Conservation (phyloP, 2,113 vertebrate species). For the Ivindomyrus marchei region DNA sequence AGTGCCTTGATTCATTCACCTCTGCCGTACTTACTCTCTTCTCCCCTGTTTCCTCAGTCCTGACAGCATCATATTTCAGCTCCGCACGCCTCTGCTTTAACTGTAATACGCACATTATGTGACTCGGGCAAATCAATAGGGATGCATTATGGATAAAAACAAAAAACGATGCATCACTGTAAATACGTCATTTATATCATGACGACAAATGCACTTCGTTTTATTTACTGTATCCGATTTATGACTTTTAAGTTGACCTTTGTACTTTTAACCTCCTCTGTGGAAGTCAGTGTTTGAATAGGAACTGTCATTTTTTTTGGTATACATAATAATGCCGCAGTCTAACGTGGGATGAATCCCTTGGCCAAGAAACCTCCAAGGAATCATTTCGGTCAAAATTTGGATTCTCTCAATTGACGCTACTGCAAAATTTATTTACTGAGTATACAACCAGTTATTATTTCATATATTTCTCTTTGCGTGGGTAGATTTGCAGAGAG, state of each 20-base stretch:
- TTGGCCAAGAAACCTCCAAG: not conserved
- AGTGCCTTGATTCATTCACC: slow-evolving; percentile 70
- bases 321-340: not conserved
- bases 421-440: not conserved
- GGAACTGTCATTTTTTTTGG: not conserved
- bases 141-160: slow-evolving; percentile 25
- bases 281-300: not conserved
- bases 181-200: not conserved
- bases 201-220: not conserved
- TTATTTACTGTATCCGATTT: not conserved
- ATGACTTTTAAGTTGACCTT: not conserved
- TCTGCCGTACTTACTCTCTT: slow-evolving; percentile 62
- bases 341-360: not conserved
- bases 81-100: slow-evolving; percentile 51
- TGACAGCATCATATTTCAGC: slow-evolving; percentile 58
- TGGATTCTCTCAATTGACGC: not conserved
- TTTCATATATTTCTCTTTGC: not conserved
- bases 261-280: not conserved
- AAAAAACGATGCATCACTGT: not conserved
- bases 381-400: not conserved
- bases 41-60: slow-evolving; percentile 46
- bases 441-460: not conserved
- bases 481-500: not conserved
- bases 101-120: slow-evolving; percentile 57
- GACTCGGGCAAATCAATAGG: slow-evolving; percentile 31